phyloP scores from a whole-genome alignment of 2,888 invertebrate genomes.

The Cistogaster globosa region DNA sequence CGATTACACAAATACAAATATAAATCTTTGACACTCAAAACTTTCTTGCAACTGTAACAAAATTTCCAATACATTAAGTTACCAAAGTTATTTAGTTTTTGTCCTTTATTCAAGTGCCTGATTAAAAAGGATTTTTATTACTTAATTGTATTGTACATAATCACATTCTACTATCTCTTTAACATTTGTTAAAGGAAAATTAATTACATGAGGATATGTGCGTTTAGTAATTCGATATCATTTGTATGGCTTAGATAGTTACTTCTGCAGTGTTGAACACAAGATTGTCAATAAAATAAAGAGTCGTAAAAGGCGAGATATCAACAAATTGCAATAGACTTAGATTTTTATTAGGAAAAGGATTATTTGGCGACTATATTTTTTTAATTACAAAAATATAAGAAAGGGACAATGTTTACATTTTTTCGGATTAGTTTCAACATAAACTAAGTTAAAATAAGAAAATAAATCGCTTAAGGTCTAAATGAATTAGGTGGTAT shows the following conservation, averaged over 20 bases:
- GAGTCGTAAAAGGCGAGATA: conserved; percentile 1
- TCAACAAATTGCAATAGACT: background rate
- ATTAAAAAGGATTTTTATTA: conserved; percentile 48
- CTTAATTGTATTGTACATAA: conserved; percentile 46
- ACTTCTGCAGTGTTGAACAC: conserved; percentile 26
- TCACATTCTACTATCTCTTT: conserved; percentile 26
- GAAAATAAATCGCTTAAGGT: background rate
- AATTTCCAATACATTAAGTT: conserved; percentile 30
- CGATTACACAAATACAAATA: too few relatives aligned
- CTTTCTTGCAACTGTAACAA: background rate
- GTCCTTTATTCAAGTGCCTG: conserved; percentile 25
- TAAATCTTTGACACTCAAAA: too few relatives aligned
- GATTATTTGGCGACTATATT: background rate
- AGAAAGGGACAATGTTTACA: background rate
- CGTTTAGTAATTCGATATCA: background rate
- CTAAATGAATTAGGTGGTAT: too few relatives aligned
- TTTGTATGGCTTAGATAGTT: too few relatives aligned
- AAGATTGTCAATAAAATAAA: conserved; percentile 3
- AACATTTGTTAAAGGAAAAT: conserved; percentile 38
- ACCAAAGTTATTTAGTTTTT: background rate
- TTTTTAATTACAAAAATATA: background rate
- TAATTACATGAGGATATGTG: conserved; percentile 44
- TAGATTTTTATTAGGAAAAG: background rate
- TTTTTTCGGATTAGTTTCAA: background rate
- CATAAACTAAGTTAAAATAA: background rate